Evolutionary conservation across 2,113 vertebrate species (phyloP), one percentile per base, ranked within the genome.

Genomic region (Neolamprologus kungweensis): DNA sequence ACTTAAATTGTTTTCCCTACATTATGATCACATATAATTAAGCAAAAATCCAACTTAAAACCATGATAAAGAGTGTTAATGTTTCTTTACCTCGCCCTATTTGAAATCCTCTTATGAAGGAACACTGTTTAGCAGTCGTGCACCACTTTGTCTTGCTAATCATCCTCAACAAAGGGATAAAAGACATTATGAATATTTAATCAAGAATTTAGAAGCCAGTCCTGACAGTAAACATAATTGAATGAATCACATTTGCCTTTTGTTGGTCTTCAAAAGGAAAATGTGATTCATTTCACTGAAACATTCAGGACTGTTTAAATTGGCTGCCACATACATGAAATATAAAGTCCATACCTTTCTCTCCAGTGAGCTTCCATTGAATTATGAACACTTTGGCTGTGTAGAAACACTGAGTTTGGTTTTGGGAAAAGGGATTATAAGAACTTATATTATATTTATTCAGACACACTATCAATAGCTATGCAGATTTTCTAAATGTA

Each of bases 101-200:
- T 71, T 57, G 17, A 42, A 60, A 28, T 88, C 86, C 60, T 83
- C 37, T 83, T 7, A 37, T 42, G 37, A 45, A 65, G 45, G 17
- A 45, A 21, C 2, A 8, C 45, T 60, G 42, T 80, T 73, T 23
- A 75, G 9, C 45, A 81, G 37, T 75, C 14, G 83, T 83, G 80
- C 85, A 63, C 14, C 1, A 40, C 60, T 88, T 73, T 78, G 85
- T 91, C 82, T 58, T 10, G 40, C 89, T 94, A 91, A 94, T 94
- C 75, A 87, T 85, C 57, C 11, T 7, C n/a, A 81, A 81, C 79
- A 85, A 73, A 82, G 37, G 84, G 83, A 92, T 57, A 50, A 33
- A 82, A 90, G 53, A 63, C 51, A 86, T 82, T 60, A 82, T 85
- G 85, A 94, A 95, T 94, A 89, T 95, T 93, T 92, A 90, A 93